These are phyloP conservation scores for Phenacoccus solenopsis DNA, from an alignment of 1,140 invertebrate genomes.

Conservation along the genomic window DNA sequence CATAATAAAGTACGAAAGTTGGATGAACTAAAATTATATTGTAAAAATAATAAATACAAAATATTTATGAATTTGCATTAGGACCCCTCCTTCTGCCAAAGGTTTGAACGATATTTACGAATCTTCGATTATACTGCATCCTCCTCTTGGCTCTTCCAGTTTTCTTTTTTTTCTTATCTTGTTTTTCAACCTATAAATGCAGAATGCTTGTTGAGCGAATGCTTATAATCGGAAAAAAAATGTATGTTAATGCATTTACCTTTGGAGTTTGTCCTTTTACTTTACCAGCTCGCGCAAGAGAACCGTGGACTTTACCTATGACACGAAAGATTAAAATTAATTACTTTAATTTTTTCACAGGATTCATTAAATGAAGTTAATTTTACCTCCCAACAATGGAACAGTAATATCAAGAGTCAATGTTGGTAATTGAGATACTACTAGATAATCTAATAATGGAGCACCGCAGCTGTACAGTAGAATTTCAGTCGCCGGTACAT, in stretches of 20 bases:
- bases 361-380: no score
- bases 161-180: conserved; percentile 94
- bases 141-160: conserved; percentile 97
- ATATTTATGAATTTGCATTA: conserved; percentile 75
- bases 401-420: conserved; percentile 66
- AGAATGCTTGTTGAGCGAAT: background rate
- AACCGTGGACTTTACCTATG: conserved; percentile 90
- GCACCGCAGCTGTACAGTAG: conserved; percentile 57
- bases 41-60: conserved; percentile 21
- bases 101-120: conserved; percentile 90
- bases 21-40: no score
- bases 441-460: conserved; percentile 56
- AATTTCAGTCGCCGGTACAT: conserved; percentile 44
- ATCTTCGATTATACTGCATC: conserved; percentile 96
- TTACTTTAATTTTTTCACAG: background rate
- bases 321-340: conserved; percentile 22
- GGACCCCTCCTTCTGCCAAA: conserved; percentile 93
- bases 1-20: no score
- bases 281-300: conserved; percentile 98
- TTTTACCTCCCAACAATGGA: conserved; percentile 70
- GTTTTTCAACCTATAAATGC: conserved; percentile 60
- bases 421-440: conserved; percentile 47
- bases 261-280: conserved; percentile 99
- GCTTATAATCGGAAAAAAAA: background rate
- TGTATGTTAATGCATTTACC: conserved; percentile 24